phyloP scores from a whole-genome alignment of 1,140 invertebrate genomes.

The Aphelenchoides avenae region DNA sequence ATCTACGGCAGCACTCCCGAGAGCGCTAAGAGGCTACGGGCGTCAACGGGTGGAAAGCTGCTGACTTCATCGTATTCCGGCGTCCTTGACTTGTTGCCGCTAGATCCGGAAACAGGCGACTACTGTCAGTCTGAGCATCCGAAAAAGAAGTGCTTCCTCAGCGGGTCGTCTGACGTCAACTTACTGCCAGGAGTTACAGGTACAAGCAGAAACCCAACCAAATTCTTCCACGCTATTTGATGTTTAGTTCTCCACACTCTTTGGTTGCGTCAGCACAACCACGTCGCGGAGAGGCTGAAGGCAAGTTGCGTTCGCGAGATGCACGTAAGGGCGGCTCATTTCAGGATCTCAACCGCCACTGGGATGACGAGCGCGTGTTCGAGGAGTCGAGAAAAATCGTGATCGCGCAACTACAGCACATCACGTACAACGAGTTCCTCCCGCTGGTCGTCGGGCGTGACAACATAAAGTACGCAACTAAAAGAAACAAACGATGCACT shows the following conservation, averaged over 20 bases:
- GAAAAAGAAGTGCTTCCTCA: conserved; percentile 45
- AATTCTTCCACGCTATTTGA: too few species aligned
- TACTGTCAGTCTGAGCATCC: conserved; percentile 35
- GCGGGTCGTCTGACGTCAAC: conserved; percentile 73
- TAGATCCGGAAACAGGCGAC: conserved; percentile 21
- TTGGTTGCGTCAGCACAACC: conserved; percentile 73
- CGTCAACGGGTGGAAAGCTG: too few species aligned
- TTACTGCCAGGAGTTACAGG: conserved; percentile 80
- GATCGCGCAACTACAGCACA: conserved; percentile 48
- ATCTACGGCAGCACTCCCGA: conserved; percentile 78
- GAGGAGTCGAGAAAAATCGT: conserved; percentile 79
- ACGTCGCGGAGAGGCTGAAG: conserved; percentile 39
- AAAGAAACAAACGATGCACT: too few species aligned
- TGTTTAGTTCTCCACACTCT: conserved; percentile 80
- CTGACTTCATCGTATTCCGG: conserved; percentile 18
- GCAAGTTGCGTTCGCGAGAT: too few species aligned
- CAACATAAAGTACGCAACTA: conserved; percentile 27
- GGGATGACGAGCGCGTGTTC: conserved; percentile 87
- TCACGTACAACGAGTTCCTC: conserved; percentile 60
- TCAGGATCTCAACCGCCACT: conserved; percentile 81
- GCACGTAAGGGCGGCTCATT: too few species aligned
- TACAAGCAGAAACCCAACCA: too few species aligned
- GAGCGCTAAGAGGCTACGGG: too few species aligned
- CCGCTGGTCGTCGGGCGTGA: conserved; percentile 59
- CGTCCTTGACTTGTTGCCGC: conserved; percentile 15